Conservation (phyloP, 2,113 vertebrate genomes). For the Eulemur rufifrons region DNA sequence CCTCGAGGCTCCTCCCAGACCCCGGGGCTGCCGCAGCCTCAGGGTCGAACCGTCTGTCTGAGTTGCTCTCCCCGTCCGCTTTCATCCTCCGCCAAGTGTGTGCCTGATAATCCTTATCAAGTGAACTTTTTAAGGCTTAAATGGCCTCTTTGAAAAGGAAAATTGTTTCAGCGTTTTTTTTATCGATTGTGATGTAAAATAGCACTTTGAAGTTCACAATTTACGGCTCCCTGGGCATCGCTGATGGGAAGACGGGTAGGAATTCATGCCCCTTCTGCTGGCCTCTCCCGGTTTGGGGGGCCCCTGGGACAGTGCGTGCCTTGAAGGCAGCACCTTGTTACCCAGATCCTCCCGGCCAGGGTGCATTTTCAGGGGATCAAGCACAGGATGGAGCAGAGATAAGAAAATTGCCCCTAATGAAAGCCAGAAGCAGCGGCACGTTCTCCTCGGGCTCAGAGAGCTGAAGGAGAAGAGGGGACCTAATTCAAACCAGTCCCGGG, state of each 20-base stretch:
- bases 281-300: neutral
- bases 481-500: constrained; percentile 94
- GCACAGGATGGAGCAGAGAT: constrained; percentile 91
- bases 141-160: constrained; percentile 76
- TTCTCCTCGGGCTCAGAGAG: constrained; percentile 91
- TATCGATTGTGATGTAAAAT: constrained; percentile 83
- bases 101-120: constrained; percentile 68
- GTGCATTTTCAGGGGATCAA: constrained; percentile 93
- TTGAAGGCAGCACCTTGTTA: constrained; percentile 88
- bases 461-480: constrained; percentile 87
- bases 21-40: fast-evolving
- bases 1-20: fast-evolving
- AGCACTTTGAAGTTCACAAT: constrained; percentile 84
- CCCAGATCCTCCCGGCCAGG: constrained; percentile 88
- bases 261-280: constrained; percentile 66
- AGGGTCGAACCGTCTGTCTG: neutral
- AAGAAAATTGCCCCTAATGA: constrained; percentile 97
- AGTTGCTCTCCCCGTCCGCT: neutral
- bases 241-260: constrained; percentile 78
- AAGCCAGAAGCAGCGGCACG: constrained; percentile 92
- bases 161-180: constrained; percentile 62
- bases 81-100: constrained; percentile 61
- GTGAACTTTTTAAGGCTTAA: constrained; percentile 70
- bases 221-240: constrained; percentile 80
- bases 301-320: constrained; percentile 83